Evolutionary conservation across 1,140 invertebrate species (phyloP).

Genomic region (Drosophila tani): DNA sequence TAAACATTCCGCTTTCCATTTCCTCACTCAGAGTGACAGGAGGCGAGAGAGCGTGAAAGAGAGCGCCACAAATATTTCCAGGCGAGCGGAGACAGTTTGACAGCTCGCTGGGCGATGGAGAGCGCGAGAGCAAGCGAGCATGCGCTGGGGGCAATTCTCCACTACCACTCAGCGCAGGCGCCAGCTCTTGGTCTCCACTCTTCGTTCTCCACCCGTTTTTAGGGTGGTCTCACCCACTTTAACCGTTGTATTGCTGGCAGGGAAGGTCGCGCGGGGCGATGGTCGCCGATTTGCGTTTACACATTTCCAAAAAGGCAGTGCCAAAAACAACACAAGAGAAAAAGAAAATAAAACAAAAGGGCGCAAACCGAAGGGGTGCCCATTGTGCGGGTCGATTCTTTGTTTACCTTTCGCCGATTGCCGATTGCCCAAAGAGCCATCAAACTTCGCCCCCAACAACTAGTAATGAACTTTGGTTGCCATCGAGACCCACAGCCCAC

Average conservation of each 20-base stretch:
- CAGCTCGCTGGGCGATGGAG: background rate
- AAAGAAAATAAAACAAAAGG: slow-evolving; percentile 10
- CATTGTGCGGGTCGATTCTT: slow-evolving; percentile 61
- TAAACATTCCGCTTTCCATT: slow-evolving; percentile 71
- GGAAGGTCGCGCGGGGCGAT: slow-evolving; percentile 48
- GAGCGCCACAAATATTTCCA: slow-evolving; percentile 40
- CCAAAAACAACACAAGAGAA: slow-evolving; percentile 38
- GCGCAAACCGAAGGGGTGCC: slow-evolving; percentile 3
- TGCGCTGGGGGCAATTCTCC: slow-evolving; percentile 51
- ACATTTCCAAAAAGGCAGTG: slow-evolving; percentile 51
- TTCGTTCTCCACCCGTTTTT: slow-evolving; percentile 8
- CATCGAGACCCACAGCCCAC: slow-evolving; percentile 27
- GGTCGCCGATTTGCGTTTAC: slow-evolving; percentile 43
- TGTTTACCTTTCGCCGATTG: slow-evolving; percentile 73
- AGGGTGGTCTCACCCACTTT: slow-evolving; percentile 31
- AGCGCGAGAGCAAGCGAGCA: slow-evolving; percentile 20
- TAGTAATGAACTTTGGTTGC: slow-evolving; percentile 64
- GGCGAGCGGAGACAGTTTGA: slow-evolving; percentile 15
- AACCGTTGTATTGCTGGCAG: slow-evolving; percentile 17
- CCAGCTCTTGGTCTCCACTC: slow-evolving; percentile 46
- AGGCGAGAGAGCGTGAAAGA: slow-evolving; percentile 16
- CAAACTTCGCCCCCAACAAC: slow-evolving; percentile 37
- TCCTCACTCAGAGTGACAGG: slow-evolving; percentile 31
- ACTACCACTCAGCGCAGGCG: slow-evolving; percentile 54
- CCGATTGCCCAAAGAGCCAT: slow-evolving; percentile 46